These are phyloP conservation scores for Hoplodrina blanda DNA, from an alignment of 2,888 invertebrate species.

Conservation along the genomic window DNA sequence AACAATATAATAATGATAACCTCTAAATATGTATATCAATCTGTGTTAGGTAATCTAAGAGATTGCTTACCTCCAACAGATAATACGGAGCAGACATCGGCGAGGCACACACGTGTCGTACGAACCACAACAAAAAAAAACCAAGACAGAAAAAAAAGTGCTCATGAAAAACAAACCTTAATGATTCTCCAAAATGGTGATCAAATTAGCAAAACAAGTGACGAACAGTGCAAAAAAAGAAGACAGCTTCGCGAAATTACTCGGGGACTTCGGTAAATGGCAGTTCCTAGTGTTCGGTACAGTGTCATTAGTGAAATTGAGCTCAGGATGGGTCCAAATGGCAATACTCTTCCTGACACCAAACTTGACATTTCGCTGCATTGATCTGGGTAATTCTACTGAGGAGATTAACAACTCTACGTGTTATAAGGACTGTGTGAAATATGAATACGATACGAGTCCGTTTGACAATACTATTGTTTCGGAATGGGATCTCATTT, in stretches of 20 bases:
- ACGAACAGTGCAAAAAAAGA: slow-evolving; percentile 68
- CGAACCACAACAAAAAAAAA: background rate
- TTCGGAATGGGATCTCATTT: slow-evolving; percentile 94
- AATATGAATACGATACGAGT: slow-evolving; percentile 91
- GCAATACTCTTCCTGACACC: slow-evolving; percentile 94
- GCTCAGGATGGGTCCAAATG: slow-evolving; percentile 95
- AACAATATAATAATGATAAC: slow-evolving; percentile 9
- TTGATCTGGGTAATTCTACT: slow-evolving; percentile 75
- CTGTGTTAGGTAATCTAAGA: slow-evolving; percentile 18
- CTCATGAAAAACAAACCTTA: background rate
- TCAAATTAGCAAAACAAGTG: slow-evolving; percentile 66
- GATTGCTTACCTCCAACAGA: slow-evolving; percentile 31
- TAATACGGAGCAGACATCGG: slow-evolving; percentile 7
- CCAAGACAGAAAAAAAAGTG: background rate
- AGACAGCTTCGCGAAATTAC: slow-evolving; percentile 78
- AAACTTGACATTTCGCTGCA: slow-evolving; percentile 89
- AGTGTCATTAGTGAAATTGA: slow-evolving; percentile 93
- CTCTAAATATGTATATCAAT: slow-evolving; percentile 10
- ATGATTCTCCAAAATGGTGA: slow-evolving; percentile 72
- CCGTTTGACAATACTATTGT: slow-evolving; percentile 93
- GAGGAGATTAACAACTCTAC: slow-evolving; percentile 72
- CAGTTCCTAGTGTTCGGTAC: slow-evolving; percentile 92
- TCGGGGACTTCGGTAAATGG: slow-evolving; percentile 92
- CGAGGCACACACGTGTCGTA: slow-evolving; percentile 23
- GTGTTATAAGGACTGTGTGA: slow-evolving; percentile 89